Base-by-base conservation (phyloP, 2,888 invertebrate genomes). In the Onchidella celtica region DNA sequence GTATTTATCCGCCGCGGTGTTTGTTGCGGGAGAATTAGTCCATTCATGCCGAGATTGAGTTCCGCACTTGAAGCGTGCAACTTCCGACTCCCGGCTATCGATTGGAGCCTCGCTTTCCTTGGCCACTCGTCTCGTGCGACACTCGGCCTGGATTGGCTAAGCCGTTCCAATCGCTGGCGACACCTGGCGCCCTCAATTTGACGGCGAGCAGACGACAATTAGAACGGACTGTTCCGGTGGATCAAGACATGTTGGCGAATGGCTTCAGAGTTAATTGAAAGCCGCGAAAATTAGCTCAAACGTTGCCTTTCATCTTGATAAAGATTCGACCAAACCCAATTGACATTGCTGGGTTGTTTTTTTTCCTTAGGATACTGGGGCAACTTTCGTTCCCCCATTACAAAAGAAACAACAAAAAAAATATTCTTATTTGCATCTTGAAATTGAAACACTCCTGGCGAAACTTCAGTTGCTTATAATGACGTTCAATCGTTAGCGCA, bases 231-330 rank as follows among this genome's bases (percentile, higher is more conserved):
- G 65, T 66, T 68, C 68, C 47, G 77, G 34, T 66, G 40, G 36
- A 59, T 55, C 68, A 34, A 9, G 66, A 32, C 34, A 47, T 69
- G 70, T 70, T 63, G 55, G 65, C 65, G 66, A 66, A 79, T 79
- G 76, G 79, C 79, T 76, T 72, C 72, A 79, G 70, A 75, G 69
- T 83, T 83, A 79, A 83, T 79, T 83, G 75, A 79, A 83, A 79
- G 79, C 79, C 72, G 79, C 80, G 79, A 83, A 83, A 83, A 83
- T 83, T 83, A 83, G 80, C 83, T 83, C 79, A 79, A 79, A 83
- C 73, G 79, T 76, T 83, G 79, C 72, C 79, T 76, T 76, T 72
- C 47, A 77, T 68, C 77, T 66, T 34, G 55, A 36, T 34, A 66
- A 34, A 55, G 77, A 66, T 57, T 40, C 68, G 29, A 68, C 57